Conservation (phyloP, 1,140 invertebrate genomes). For the Diabrotica virgifera region DNA sequence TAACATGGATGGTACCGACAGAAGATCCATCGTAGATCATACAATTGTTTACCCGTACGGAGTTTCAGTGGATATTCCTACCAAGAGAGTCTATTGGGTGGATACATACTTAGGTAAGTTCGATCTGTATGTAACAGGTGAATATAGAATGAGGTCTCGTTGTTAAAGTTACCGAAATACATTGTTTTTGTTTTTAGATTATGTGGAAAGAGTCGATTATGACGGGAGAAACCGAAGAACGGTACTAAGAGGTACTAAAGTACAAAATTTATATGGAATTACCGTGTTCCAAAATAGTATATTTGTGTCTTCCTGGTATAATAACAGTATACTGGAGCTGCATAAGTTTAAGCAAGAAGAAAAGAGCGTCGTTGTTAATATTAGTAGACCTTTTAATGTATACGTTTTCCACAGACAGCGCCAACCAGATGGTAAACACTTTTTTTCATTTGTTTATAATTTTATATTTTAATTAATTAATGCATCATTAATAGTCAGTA, state of each 20-base stretch:
- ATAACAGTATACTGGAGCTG: conserved; percentile 59
- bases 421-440: conserved; percentile 62
- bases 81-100: conserved; percentile 73
- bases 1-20: conserved; percentile 58
- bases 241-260: conserved; percentile 60
- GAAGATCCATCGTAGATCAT: conserved; percentile 54
- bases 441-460: background rate
- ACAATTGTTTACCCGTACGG: conserved; percentile 58
- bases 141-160: too few species aligned
- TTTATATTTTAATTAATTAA: too few species aligned
- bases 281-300: conserved; percentile 68
- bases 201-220: conserved; percentile 69
- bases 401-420: conserved; percentile 70
- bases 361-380: conserved; percentile 50
- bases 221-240: conserved; percentile 64
- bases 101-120: conserved; percentile 62
- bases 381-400: conserved; percentile 59
- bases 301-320: conserved; percentile 66
- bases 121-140: too few species aligned
- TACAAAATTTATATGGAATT: conserved; percentile 65
- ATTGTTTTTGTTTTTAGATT: conserved; percentile 54
- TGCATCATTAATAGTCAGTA: too few species aligned
- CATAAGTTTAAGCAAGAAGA: conserved; percentile 55
- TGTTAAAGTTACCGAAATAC: too few species aligned
- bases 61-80: conserved; percentile 69